A percentile compares a stretch with the other conserved stretches of the same genome.
phyloP scores from a whole-genome alignment of 2,797 vertebrate species.

The Podargus strigoides region DNA sequence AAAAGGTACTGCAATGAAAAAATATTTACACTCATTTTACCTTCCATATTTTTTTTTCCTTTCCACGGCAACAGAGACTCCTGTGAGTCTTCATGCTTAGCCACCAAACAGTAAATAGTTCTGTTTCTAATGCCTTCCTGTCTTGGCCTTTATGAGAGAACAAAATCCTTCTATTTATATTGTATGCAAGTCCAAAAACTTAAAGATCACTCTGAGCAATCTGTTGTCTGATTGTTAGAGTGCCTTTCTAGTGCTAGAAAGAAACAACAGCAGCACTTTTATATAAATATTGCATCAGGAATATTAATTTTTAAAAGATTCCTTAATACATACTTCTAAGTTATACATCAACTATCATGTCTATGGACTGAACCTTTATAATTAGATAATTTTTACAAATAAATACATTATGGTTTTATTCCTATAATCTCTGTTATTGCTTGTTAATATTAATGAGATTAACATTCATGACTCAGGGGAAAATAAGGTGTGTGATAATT shows the following conservation, averaged over 20 bases:
- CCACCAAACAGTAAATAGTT: background rate
- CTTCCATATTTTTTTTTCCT: background rate
- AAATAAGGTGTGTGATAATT: background rate
- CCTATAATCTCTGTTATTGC: background rate
- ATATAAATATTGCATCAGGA: background rate
- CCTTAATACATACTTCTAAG: background rate
- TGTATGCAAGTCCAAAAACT: background rate
- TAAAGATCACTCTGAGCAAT: background rate
- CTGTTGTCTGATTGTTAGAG: background rate
- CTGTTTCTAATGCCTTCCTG: background rate
- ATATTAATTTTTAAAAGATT: background rate
- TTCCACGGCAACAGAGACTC: background rate
- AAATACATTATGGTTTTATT: background rate
- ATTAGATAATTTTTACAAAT: background rate
- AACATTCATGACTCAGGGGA: background rate
- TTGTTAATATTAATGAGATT: constrained; percentile 8
- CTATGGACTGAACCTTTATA: background rate
- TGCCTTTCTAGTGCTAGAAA: background rate
- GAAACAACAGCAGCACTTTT: background rate
- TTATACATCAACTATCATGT: background rate
- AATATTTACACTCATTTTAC: background rate
- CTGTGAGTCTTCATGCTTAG: background rate
- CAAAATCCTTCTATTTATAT: background rate
- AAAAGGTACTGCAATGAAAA: background rate
- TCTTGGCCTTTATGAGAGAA: background rate